These are phyloP conservation scores for Bombus breviceps DNA, from an alignment of 1,140 invertebrate species.

Conservation along the genomic window DNA sequence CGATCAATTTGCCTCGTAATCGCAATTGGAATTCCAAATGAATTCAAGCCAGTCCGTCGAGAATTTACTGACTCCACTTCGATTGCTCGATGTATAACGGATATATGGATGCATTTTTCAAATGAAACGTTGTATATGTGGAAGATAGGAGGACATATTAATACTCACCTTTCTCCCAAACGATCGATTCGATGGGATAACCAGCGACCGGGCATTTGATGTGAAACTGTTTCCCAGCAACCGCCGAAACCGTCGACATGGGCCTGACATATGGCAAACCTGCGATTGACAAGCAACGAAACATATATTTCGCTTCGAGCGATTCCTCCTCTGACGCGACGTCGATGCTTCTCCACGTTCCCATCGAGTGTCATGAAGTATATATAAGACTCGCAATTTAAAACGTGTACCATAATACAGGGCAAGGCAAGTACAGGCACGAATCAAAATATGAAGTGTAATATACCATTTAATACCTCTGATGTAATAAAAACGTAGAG, in stretches of 20 bases:
- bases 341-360: not conserved
- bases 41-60: not conserved
- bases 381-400: not conserved
- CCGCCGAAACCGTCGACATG: constrained; percentile 87
- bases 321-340: not conserved
- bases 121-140: not conserved
- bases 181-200: constrained; percentile 86
- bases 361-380: not conserved
- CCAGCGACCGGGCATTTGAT: constrained; percentile 89
- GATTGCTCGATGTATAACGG: not conserved
- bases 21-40: not conserved
- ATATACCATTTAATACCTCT: not conserved
- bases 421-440: not conserved
- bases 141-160: not conserved
- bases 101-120: not conserved
- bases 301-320: constrained; percentile 20
- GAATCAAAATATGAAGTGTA: not conserved
- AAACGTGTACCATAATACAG: not conserved
- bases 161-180: constrained; percentile 87
- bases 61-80: not conserved
- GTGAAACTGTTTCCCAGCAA: constrained; percentile 86
- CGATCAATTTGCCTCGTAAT: not conserved
- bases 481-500: not conserved
- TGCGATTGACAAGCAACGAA: constrained; percentile 70
- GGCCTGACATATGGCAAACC: constrained; percentile 87